phyloP scores from a whole-genome alignment of 2,113 vertebrate species.

The Tamias sibiricus region DNA sequence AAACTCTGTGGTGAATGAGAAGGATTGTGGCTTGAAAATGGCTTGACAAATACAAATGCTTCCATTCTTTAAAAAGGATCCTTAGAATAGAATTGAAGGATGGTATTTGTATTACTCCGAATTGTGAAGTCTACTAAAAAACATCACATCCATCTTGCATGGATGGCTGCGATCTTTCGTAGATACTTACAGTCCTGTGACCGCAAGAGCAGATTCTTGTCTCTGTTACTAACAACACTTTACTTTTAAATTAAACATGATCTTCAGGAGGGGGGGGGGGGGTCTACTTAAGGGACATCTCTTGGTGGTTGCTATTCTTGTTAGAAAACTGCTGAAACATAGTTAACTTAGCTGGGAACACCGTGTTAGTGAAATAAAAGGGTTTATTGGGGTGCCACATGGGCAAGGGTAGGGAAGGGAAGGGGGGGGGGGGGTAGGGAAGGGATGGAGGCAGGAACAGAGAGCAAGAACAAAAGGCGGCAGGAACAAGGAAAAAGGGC shows the following conservation, averaged over 20 bases:
- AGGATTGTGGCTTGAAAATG: not conserved
- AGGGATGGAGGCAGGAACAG: too few species aligned
- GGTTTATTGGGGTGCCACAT: too few species aligned
- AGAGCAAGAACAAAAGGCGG: too few species aligned
- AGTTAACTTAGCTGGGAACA: too few species aligned
- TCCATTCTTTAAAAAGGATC: constrained; percentile 11
- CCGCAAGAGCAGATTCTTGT: not conserved
- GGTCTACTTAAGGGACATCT: constrained; percentile 32
- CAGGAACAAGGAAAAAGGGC: too few species aligned
- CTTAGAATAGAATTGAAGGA: not conserved
- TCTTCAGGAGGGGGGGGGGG: constrained; percentile 13
- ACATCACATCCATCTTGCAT: not conserved
- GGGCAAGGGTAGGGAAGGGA: too few species aligned
- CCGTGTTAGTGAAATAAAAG: too few species aligned
- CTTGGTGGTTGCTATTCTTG: not conserved
- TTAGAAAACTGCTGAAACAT: too few species aligned
- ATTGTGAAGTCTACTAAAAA: not conserved
- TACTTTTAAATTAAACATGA: constrained; percentile 25
- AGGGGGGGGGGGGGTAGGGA: too few species aligned
- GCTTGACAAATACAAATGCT: not conserved
- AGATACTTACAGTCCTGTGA: not conserved
- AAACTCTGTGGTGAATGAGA: not conserved
- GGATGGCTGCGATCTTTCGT: not conserved
- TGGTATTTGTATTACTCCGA: not conserved
- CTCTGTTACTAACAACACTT: constrained; percentile 29